phyloP scores from a whole-genome alignment of 2,888 invertebrate species.

The Cephus pulcher region DNA sequence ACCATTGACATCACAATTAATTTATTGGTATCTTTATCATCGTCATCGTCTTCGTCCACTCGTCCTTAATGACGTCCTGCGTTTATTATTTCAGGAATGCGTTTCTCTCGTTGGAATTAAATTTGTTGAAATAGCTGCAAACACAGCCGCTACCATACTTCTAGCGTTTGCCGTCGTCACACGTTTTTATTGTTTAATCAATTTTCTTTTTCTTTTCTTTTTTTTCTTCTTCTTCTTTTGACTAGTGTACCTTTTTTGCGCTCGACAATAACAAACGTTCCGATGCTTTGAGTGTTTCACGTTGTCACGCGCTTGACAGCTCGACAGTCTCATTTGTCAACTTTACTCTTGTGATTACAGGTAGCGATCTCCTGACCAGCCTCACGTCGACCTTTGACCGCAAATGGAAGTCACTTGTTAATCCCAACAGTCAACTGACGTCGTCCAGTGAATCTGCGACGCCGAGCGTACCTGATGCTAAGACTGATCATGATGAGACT shows the following conservation, averaged over 20 bases:
- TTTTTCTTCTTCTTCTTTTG: constrained; percentile 20
- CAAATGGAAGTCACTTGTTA: constrained; percentile 81
- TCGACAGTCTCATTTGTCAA: not conserved
- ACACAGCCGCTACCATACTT: not conserved
- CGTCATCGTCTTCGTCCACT: not conserved
- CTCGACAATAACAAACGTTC: constrained; percentile 15
- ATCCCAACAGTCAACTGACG: constrained; percentile 65
- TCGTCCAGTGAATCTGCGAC: constrained; percentile 26
- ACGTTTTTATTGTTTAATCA: not conserved
- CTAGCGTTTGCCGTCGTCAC: constrained; percentile 13
- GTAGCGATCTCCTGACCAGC: constrained; percentile 85
- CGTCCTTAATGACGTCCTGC: constrained; percentile 3
- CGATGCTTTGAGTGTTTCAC: constrained; percentile 47
- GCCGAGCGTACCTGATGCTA: constrained; percentile 25
- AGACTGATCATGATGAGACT: constrained; percentile 42
- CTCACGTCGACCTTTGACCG: constrained; percentile 88
- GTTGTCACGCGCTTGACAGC: not conserved
- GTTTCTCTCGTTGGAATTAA: constrained; percentile 10
- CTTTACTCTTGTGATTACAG: constrained; percentile 69
- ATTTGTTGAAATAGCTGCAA: constrained; percentile 13
- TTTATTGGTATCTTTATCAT: constrained; percentile 3
- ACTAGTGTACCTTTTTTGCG: constrained; percentile 18
- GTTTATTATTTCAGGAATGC: constrained; percentile 40
- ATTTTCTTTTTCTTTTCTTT: constrained; percentile 19
- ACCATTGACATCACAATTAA: constrained; percentile 13